Conservation (phyloP, 37 sponge, comb jelly and placozoan species). For the Halichondria panicea region DNA sequence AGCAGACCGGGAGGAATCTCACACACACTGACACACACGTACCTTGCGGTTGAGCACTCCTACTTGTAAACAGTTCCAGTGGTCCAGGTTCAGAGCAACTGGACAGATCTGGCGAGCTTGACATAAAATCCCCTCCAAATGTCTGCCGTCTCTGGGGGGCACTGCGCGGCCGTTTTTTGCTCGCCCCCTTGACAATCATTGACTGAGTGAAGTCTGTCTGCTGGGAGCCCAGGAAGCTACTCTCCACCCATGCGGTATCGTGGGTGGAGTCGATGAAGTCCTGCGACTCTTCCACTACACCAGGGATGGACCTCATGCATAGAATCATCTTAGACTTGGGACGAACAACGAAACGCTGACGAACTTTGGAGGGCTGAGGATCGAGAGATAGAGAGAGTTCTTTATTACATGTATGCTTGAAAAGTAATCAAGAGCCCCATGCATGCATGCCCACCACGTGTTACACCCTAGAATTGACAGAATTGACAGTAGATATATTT, state of each 20-base stretch:
- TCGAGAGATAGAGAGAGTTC: not conserved
- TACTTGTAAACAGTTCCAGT: no score
- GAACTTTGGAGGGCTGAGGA: slow-evolving; percentile 25
- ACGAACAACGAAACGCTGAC: slow-evolving; percentile 23
- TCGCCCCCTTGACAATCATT: not conserved
- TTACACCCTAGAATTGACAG: no score
- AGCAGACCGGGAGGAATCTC: no score
- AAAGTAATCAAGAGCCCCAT: no score
- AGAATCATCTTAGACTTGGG: slow-evolving; percentile 16
- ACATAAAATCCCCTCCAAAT: slow-evolving; percentile 1
- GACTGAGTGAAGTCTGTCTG: not conserved
- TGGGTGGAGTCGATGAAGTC: slow-evolving; percentile 9
- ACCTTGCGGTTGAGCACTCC: no score
- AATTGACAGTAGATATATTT: no score
- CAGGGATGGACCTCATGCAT: slow-evolving; percentile 47
- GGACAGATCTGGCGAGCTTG: slow-evolving; percentile 7
- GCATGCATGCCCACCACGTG: no score
- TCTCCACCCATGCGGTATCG: slow-evolving; percentile 28
- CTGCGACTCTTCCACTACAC: slow-evolving; percentile 23
- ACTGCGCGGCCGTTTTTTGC: not conserved
- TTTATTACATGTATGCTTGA: not conserved
- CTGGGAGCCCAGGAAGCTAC: not conserved
- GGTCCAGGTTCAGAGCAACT: no score
- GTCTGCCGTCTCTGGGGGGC: not conserved
- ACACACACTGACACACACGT: no score